These are phyloP conservation scores for Drosophila pachea DNA, from an alignment of 1,140 invertebrate species.

Conservation along the genomic window DNA sequence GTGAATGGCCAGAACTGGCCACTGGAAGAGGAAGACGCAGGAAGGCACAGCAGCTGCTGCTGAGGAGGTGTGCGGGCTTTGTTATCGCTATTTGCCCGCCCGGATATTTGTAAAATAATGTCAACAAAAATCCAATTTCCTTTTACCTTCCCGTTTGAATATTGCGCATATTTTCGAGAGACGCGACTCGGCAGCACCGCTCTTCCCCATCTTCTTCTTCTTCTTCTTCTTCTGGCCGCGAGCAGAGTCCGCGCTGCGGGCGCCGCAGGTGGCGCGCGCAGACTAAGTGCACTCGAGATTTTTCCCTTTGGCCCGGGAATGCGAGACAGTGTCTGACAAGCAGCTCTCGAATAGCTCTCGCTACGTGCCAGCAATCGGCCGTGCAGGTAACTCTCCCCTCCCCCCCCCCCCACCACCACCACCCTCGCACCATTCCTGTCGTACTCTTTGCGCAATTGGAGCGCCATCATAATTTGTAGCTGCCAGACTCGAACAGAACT, in stretches of 20 bases:
- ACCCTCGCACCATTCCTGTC: too few species aligned
- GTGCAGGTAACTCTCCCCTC: not conserved
- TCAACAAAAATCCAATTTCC: slow-evolving; percentile 78
- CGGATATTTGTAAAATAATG: slow-evolving; percentile 76
- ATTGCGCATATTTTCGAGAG: slow-evolving; percentile 47
- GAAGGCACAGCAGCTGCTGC: not conserved
- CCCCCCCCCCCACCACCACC: too few species aligned
- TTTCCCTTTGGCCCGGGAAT: too few species aligned
- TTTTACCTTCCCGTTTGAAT: slow-evolving; percentile 69
- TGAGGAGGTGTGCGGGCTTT: slow-evolving; percentile 12
- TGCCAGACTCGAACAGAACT: slow-evolving; percentile 4
- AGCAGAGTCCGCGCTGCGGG: too few species aligned
- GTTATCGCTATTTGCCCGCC: slow-evolving; percentile 45
- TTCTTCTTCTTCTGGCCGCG: not conserved
- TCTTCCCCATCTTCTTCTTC: not conserved
- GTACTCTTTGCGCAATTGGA: not conserved
- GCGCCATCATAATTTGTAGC: slow-evolving; percentile 16
- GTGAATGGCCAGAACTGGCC: slow-evolving; percentile 18
- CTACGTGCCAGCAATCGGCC: slow-evolving; percentile 24
- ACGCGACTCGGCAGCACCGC: not conserved
- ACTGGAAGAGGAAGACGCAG: slow-evolving; percentile 3
- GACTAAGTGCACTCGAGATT: slow-evolving; percentile 57
- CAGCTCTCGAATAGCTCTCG: not conserved
- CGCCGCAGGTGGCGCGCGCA: not conserved
- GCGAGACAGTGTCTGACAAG: slow-evolving; percentile 23